Base-by-base conservation (phyloP, 2,113 vertebrate species). In the Elgaria multicarinata region DNA sequence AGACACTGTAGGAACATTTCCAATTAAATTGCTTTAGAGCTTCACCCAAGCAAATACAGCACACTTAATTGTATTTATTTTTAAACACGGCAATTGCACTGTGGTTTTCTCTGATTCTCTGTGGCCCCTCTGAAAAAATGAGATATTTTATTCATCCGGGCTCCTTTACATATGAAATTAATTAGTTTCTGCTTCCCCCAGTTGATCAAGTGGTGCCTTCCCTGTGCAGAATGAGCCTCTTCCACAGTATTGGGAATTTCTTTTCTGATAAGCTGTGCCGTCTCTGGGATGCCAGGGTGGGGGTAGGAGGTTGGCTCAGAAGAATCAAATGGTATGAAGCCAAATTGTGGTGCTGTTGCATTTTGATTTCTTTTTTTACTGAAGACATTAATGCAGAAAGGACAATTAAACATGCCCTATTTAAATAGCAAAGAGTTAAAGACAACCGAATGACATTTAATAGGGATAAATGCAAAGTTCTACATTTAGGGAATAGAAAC, bases 91-190 rank as follows among this genome's bases (percentile, higher is more conserved):
- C 92, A 85, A 33, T 93, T 92, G 90, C 93, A 95, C 87, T 95
- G 90, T 67, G 89, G 75, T 91, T 89, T 89, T 92, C 90, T 92
- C 90, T 93, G 90, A 93, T 87, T 94, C 95, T 93, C 94, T 93
- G 80, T 82, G 92, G 91, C 78, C 26, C 90, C 76, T 84, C 55
- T 50, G 71, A 85, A 93, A 92, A 81, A 86, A 80, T 85, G 14
- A 85, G 93, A 71, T 64, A 36, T 91, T 72, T 74, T 89, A 22
- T 91, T 91, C 74, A n/a, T 89, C 71, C 4, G 91, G 87, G 28
- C 46, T 92, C 50, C 69, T 87, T 24, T 44, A 90, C 36, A 81
- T 93, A 0, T 90, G 87, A 89, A 90, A 94, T 86, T 92, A 92
- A 94, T 95, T 92, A 90, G 77, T 89, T 92, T 67, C 79, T 90